Evolutionary conservation across 2,113 vertebrate species (phyloP).

Genomic region (Ploceus nigricollis): DNA sequence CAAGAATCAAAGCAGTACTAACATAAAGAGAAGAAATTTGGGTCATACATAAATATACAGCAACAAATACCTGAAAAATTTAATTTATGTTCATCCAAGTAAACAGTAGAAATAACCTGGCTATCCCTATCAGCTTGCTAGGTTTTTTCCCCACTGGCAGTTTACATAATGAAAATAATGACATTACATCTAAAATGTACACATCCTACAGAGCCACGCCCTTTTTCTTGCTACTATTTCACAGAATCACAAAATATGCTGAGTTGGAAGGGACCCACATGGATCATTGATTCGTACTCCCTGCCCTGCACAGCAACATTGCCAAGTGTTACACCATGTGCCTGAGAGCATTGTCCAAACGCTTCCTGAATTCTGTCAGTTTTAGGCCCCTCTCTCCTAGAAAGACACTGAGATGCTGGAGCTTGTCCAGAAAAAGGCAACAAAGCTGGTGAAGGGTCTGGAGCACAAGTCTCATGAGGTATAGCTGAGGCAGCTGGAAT

Average conservation of each 20-base stretch:
- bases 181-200: background rate
- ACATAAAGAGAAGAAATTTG: background rate
- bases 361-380: background rate
- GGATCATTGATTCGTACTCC: background rate
- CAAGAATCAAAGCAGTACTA: background rate
- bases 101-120: background rate
- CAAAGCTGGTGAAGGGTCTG: background rate
- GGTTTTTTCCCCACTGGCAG: background rate
- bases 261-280: background rate
- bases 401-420: background rate
- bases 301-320: too few species aligned
- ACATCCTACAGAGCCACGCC: background rate
- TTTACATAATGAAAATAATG: background rate
- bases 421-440: background rate
- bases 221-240: background rate
- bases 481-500: background rate
- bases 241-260: background rate
- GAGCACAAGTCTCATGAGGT: background rate
- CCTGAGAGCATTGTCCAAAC: fast-evolving
- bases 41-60: background rate
- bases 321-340: background rate
- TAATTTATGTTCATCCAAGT: background rate
- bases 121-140: background rate
- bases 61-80: background rate
- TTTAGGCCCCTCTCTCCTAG: background rate